Conservation (phyloP, 2,113 vertebrate genomes). For the Phaethon lepturus region DNA sequence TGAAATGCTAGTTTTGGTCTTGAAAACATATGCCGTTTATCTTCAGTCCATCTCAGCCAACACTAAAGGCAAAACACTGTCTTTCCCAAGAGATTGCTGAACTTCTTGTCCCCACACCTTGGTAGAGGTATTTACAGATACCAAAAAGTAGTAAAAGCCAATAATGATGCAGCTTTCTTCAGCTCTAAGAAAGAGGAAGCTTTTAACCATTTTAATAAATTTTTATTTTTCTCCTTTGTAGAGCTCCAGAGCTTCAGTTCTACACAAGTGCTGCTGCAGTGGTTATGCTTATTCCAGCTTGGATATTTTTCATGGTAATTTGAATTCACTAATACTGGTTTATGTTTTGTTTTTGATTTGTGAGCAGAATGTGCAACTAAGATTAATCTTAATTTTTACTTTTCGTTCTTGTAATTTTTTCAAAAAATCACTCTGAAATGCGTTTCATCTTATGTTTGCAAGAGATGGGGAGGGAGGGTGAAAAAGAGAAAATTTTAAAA, state of each 20-base stretch:
- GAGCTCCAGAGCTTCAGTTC: conserved; percentile 94
- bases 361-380: not conserved
- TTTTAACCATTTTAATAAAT: not conserved
- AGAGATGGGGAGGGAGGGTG: not conserved
- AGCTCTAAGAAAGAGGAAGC: not conserved
- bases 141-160: not conserved
- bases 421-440: not conserved
- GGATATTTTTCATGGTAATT: conserved; percentile 91
- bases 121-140: not conserved
- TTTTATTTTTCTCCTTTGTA: conserved; percentile 18
- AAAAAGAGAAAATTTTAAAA: not conserved
- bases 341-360: not conserved
- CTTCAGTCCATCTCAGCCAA: not conserved
- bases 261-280: conserved; percentile 93
- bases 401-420: not conserved
- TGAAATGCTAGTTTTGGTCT: not conserved
- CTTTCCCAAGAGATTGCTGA: not conserved
- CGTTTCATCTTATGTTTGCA: not conserved
- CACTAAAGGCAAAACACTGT: not conserved
- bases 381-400: not conserved
- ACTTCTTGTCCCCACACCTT: not conserved
- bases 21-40: not conserved
- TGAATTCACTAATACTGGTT: not conserved
- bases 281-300: conserved; percentile 93
- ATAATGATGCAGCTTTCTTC: not conserved